Base-by-base conservation (phyloP, 2,888 invertebrate genomes). In the Gortyna flavago region DNA sequence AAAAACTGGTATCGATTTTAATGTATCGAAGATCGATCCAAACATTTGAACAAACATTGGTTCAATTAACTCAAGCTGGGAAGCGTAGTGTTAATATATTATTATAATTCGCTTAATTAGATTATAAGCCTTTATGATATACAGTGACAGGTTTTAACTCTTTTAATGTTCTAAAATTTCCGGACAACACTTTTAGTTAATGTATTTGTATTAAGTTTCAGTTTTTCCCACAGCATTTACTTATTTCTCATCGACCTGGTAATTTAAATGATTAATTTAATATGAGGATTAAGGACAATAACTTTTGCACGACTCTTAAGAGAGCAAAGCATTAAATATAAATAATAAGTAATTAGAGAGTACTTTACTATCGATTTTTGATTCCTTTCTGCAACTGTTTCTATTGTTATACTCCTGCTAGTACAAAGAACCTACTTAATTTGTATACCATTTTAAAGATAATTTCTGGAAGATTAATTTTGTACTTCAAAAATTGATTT, bases 41-140 rank as follows among this genome's bases (percentile, higher is more conserved):
- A 69, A 48, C 13, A 41, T 70, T 83, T 67, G 16, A 68, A 6
- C 29, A 65, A 79, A 79, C n/a, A 38, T 62, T 76, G 16, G 16
- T 32, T 35, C 11, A 80, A 77, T 67, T 75, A 75, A 61, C 6
- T 64, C 16, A 85, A 85, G 79, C 48, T 48, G 21, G 44, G 21
- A 76, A 71, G 51, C 65, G 29, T 54, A 41, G 11, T 54, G 38
- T 75, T 71, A 77, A 77, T 71, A 79, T 77, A 76, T 81, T 76
- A 80, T 80, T 77, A 78, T 69, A 29, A 86, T 78, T 57, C 48
- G 41, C 59, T 59, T 77, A 69, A 73, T 83, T 81, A 75, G n/a
- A 77, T 75, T 74, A 35, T 78, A 79, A 54, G 38, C 41, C 73
- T 64, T 75, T 79, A 79, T 80, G 66, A 79, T 80, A 75, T 74